Base-by-base conservation (phyloP, 2,113 vertebrate genomes). In the Phaethon lepturus region DNA sequence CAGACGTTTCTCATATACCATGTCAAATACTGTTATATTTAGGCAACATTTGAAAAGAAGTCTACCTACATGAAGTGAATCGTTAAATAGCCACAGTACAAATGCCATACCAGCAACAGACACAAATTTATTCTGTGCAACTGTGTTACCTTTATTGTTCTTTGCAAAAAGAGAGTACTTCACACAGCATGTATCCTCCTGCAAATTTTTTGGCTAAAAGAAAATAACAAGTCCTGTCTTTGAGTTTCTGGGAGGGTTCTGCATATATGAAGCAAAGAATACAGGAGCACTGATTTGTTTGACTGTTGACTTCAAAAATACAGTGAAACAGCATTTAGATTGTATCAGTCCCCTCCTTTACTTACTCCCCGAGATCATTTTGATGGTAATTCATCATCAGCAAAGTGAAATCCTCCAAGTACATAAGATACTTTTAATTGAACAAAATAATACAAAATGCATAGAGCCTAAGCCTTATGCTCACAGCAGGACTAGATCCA, bases 1-100 rank as follows among this genome's bases (percentile, higher is more conserved):
- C 52, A 81, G 74, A 25, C 0, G 0, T 88, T 93, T 74, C 59
- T 67, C 60, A 52, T 35, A 40, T 11, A 14, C 22, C 0, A 0
- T 38, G 59, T 86, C 55, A 49, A 86, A 63, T 29, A 29, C 17
- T 31, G 33, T 91, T 86, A 23, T 8, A 78, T 92, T 94, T 87
- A 86, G 73, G 58, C 83, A 92, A 68, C 16, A n/a, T 64, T 63
- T 63, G 63, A 67, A 71, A 88, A 74, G 25, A 88, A 84, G 59
- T 94, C 42, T 92, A 47, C 63, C 63, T 84, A 44, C 28, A 13
- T 55, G 17, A 88, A 86, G 8, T 7, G 23, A 71, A 38, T 52
- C 42, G 49, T 55, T 63, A 18, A 59, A 67, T 11, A 62, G 63
- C 52, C 52, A 55, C 38, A 38, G 40, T 16, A 91, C 64, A 87